phyloP scores from a whole-genome alignment of 23 tunicate species.

The Diplosoma virens region DNA sequence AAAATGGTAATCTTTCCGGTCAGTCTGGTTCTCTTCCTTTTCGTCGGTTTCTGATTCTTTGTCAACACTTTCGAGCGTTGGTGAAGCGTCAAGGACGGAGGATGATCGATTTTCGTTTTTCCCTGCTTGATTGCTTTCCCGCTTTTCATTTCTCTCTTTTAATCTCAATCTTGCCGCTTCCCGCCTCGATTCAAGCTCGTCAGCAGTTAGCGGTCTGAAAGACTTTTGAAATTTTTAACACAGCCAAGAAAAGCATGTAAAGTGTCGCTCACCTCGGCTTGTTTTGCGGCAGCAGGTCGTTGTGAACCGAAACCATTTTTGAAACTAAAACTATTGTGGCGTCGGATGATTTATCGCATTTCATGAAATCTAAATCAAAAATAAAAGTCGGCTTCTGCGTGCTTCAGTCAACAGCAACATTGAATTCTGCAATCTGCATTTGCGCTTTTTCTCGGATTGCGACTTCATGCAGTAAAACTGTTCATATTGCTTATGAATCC shows the following conservation, averaged over 20 bases:
- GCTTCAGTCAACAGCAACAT: too few relatives aligned
- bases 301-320: conserved; percentile 85
- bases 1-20: conserved; percentile 28
- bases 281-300: conserved; percentile 44
- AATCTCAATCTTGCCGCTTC: conserved; percentile 60
- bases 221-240: too few relatives aligned
- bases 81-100: neutral
- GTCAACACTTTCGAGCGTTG: neutral
- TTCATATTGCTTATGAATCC: too few relatives aligned
- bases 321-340: conserved; percentile 65
- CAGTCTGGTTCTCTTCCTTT: neutral
- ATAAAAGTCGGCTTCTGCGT: too few relatives aligned
- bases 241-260: too few relatives aligned
- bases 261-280: conserved; percentile 30
- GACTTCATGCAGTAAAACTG: too few relatives aligned
- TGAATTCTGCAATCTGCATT: too few relatives aligned
- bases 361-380: conserved; percentile 78
- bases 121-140: too few relatives aligned
- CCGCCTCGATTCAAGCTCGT: conserved; percentile 51
- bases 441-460: too few relatives aligned
- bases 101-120: neutral
- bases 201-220: conserved; percentile 56
- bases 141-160: neutral
- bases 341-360: conserved; percentile 46
- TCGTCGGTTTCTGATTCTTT: neutral